phyloP scores from a whole-genome alignment of 1,140 invertebrate genomes.

The Antheraea pernyi region DNA sequence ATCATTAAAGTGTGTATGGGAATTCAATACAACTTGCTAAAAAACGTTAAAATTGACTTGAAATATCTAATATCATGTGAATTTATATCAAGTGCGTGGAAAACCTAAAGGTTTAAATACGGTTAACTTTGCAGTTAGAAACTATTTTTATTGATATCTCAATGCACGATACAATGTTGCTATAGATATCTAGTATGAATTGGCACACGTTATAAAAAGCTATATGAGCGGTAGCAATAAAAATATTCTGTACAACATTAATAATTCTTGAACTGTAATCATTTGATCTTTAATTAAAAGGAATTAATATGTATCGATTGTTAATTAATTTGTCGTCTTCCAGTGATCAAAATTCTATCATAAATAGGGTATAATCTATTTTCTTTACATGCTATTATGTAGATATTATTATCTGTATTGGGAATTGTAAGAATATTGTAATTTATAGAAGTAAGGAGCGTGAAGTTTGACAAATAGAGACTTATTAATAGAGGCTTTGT shows the following conservation, averaged over 20 bases:
- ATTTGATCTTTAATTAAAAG: not conserved
- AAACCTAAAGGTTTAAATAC: not conserved
- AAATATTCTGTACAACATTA: not conserved
- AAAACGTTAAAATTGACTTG: not conserved
- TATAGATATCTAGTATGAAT: not conserved
- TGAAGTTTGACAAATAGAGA: too few relatives aligned
- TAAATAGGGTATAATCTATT: too few relatives aligned
- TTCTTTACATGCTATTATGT: too few relatives aligned
- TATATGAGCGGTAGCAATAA: not conserved
- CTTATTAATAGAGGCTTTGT: too few relatives aligned
- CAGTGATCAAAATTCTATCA: too few relatives aligned
- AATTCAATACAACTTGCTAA: not conserved
- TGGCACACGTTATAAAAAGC: not conserved
- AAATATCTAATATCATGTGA: not conserved
- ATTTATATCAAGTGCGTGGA: not conserved
- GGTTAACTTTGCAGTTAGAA: not conserved
- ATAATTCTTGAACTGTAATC: not conserved
- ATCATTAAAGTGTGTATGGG: not conserved
- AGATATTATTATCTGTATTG: too few relatives aligned
- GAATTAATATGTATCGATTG: not conserved
- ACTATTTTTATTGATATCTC: conserved; percentile 1
- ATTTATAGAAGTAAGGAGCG: too few relatives aligned
- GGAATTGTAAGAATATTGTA: too few relatives aligned
- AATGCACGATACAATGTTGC: not conserved
- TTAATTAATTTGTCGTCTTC: not conserved